phyloP scores from a whole-genome alignment of 2,113 vertebrate genomes.

The Artemisiospiza belli region DNA sequence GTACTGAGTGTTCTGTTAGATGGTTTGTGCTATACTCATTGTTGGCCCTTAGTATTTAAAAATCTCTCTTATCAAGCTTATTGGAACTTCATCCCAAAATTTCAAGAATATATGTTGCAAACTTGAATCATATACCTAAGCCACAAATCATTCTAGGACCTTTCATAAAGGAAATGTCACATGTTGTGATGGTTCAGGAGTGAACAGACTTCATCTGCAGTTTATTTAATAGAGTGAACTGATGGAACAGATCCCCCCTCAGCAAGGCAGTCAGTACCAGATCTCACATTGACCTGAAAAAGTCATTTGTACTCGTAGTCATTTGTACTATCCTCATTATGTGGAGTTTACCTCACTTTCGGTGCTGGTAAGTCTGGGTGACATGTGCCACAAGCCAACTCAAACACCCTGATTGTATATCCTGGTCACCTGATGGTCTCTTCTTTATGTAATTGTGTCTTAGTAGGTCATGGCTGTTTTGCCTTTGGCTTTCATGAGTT shows the following conservation, averaged over 20 bases:
- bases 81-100: neutral
- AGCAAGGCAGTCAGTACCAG: neutral
- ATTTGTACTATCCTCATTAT: neutral
- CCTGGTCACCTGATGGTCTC: neutral
- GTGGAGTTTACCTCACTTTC: neutral
- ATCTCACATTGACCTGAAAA: neutral
- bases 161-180: neutral
- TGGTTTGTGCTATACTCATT: neutral
- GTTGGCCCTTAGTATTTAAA: neutral
- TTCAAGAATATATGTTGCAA: neutral
- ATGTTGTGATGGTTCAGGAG: neutral
- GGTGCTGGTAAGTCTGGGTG: neutral
- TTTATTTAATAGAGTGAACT: neutral
- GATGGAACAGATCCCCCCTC: neutral
- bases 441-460: neutral
- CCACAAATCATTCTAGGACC: neutral
- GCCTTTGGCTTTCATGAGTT: neutral
- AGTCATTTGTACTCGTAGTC: neutral
- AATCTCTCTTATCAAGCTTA: neutral
- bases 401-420: neutral
- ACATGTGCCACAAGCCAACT: neutral
- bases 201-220: neutral
- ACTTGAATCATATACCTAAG: neutral
- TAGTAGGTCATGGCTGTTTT: neutral
- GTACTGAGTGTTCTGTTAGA: neutral